A percentile compares a stretch with the other conserved stretches of the same genome.
Conservation (phyloP, 2,797 vertebrate genomes). For the Gallirallus australis region DNA sequence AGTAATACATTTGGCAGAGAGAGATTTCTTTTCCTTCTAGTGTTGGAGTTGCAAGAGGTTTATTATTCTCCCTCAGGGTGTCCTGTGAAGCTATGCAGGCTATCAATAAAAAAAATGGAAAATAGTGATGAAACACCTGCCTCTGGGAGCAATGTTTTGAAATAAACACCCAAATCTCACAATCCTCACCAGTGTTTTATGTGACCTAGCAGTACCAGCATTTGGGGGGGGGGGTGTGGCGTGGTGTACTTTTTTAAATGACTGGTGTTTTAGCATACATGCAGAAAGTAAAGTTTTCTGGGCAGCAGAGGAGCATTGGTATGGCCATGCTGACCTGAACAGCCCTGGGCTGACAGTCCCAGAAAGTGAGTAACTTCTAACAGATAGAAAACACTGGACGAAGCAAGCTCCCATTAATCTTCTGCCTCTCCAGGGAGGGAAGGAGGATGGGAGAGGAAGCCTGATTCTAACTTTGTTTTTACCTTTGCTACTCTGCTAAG, state of each 20-base stretch:
- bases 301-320: neutral
- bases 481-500: slow-evolving; percentile 40
- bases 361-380: neutral
- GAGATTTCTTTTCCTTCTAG: neutral
- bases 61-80: neutral
- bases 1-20: neutral
- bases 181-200: neutral
- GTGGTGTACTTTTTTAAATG: neutral
- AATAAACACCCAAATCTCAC: neutral
- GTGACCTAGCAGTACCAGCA: neutral
- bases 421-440: neutral
- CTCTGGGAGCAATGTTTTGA: neutral
- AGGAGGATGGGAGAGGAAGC: neutral
- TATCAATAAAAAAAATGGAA: neutral
- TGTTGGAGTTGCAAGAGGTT: neutral
- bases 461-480: slow-evolving; percentile 37
- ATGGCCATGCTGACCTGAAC: neutral
- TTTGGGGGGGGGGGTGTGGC: neutral
- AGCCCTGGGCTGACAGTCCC: neutral
- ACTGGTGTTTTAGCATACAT: neutral
- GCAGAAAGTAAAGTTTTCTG: neutral
- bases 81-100: neutral
- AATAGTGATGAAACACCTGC: neutral
- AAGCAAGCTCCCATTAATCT: neutral
- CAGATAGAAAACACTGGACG: neutral